Evolutionary conservation across 2,888 invertebrate genomes (phyloP).

Genomic region (Drosophila picticornis): DNA sequence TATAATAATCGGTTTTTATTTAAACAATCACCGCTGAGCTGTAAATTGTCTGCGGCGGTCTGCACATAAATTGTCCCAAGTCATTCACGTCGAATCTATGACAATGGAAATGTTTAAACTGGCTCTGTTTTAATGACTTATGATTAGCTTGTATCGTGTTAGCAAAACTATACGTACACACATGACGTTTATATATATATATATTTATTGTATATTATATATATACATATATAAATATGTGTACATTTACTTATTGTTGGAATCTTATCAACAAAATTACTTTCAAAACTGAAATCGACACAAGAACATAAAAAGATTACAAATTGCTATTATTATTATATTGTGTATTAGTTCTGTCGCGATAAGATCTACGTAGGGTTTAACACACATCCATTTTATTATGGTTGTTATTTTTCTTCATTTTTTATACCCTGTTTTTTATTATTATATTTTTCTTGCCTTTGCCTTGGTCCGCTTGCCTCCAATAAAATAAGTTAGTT

Average conservation of each 20-base stretch:
- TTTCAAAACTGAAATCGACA: constrained; percentile 64
- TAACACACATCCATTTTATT: constrained; percentile 40
- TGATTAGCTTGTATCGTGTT: constrained; percentile 55
- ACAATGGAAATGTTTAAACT: constrained; percentile 54
- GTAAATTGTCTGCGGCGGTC: constrained; percentile 60
- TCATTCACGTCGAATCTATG: constrained; percentile 49
- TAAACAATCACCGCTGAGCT: constrained; percentile 71
- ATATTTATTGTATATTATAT: background rate
- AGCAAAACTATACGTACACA: background rate
- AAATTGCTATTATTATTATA: constrained; percentile 70
- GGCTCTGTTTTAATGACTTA: constrained; percentile 42
- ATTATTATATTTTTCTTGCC: constrained; percentile 6
- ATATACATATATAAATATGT: constrained; percentile 6
- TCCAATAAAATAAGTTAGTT: constrained; percentile 74
- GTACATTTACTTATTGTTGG: constrained; percentile 27
- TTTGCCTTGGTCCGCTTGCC: constrained; percentile 21
- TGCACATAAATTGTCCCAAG: constrained; percentile 70
- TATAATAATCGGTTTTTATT: constrained; percentile 69
- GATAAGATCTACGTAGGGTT: constrained; percentile 70
- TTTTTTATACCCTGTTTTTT: constrained; percentile 6
- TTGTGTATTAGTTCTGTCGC: constrained; percentile 68
- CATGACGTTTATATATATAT: background rate
- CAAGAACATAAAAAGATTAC: constrained; percentile 63
- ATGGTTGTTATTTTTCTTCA: constrained; percentile 16
- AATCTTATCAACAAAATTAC: constrained; percentile 70